Conservation (phyloP, 1,140 invertebrate genomes). For the Lucilia cuprina region DNA sequence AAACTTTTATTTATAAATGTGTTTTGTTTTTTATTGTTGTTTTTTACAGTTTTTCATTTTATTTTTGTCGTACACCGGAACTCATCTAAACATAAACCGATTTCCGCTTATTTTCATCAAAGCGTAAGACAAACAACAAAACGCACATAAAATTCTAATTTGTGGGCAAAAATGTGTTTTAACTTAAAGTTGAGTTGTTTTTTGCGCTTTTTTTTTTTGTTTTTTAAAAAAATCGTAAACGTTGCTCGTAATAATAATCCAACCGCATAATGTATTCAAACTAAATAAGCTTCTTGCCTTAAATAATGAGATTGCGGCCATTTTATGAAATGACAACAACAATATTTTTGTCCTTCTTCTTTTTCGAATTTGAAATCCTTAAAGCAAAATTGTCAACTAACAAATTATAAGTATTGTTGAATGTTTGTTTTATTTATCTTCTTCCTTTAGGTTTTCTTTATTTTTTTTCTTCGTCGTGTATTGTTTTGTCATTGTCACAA, state of each 20-base stretch:
- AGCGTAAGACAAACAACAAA: neutral
- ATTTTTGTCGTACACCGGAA: neutral
- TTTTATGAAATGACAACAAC: neutral
- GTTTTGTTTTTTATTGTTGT: neutral
- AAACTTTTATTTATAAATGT: neutral
- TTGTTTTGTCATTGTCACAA: neutral
- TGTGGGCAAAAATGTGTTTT: neutral
- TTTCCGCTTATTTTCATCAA: constrained; percentile 8
- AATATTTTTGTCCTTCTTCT: neutral
- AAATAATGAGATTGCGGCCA: constrained; percentile 8
- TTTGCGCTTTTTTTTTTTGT: neutral
- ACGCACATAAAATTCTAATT: neutral
- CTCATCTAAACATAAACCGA: constrained; percentile 10
- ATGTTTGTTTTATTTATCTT: neutral
- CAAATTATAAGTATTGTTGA: neutral
- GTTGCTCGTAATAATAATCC: neutral
- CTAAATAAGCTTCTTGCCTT: constrained; percentile 10
- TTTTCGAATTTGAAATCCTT: neutral
- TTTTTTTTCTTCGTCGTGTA: neutral
- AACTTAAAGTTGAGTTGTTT: neutral
- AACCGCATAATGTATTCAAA: constrained; percentile 14
- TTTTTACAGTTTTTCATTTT: neutral
- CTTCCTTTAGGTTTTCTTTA: neutral
- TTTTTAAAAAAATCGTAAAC: neutral
- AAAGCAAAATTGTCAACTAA: neutral